Evolutionary conservation across 37 sponge, comb jelly and placozoan species (phyloP).

Genomic region (Tethya wilhelma): DNA sequence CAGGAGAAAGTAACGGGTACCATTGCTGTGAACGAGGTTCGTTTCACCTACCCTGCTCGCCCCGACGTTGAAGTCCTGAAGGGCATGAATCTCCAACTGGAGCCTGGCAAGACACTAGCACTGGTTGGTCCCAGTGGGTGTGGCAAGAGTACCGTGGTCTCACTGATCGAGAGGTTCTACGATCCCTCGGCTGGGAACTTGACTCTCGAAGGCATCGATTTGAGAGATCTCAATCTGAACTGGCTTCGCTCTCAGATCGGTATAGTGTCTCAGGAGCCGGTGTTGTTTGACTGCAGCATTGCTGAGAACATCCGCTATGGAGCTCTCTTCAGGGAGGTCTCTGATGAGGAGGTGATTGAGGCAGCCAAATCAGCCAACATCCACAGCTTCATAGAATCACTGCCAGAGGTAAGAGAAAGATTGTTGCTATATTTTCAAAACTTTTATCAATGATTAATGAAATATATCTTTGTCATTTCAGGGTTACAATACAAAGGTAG

Average conservation of each 20-base stretch:
- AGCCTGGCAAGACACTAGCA: conserved; percentile 83
- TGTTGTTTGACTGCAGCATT: conserved; percentile 81
- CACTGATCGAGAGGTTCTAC: conserved; percentile 89
- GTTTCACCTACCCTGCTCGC: conserved; percentile 81
- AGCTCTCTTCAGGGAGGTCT: conserved; percentile 77
- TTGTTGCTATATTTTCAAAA: no score
- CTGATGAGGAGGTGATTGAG: conserved; percentile 76
- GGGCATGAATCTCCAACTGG: conserved; percentile 49
- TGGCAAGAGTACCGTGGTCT: conserved; percentile 95
- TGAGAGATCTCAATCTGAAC: conserved; percentile 69
- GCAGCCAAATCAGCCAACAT: conserved; percentile 95
- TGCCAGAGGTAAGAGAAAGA: conserved; percentile 71
- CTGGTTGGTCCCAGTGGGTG: conserved; percentile 94
- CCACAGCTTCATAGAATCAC: conserved; percentile 84
- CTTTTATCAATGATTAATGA: no score
- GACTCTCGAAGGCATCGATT: conserved; percentile 37
- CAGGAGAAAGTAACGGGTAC: conserved; percentile 64
- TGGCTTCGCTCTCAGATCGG: conserved; percentile 90
- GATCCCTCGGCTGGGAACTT: conserved; percentile 58
- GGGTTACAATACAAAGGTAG: conserved; percentile 74
- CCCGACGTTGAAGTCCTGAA: conserved; percentile 67
- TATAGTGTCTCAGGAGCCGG: conserved; percentile 89
- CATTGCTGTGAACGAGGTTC: conserved; percentile 56
- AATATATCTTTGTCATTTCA: conserved; percentile 6
- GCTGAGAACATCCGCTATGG: conserved; percentile 97